A percentile compares a stretch with the other conserved stretches of the same genome.
Evolutionary conservation across 2,113 vertebrate species (phyloP).

Genomic region (Phalacrocorax aristotelis): DNA sequence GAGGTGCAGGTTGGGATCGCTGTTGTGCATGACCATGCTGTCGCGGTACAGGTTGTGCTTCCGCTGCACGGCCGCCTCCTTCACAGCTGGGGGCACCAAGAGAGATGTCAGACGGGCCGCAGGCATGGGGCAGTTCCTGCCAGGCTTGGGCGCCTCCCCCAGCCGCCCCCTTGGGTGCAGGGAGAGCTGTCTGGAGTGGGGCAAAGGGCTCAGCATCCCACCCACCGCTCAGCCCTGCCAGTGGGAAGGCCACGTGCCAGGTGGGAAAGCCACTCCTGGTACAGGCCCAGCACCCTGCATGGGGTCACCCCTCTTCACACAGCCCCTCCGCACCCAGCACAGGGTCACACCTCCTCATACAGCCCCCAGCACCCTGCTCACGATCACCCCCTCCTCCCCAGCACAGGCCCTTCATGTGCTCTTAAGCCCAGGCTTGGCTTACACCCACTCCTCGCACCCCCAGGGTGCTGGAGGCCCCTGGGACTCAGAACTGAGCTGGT

Average conservation of each 20-base stretch:
- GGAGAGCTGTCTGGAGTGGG: not conserved
- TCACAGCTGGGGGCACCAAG: slow-evolving; percentile 80
- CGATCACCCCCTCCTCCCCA: not conserved
- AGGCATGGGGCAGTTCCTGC: accelerated
- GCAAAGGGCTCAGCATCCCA: not conserved
- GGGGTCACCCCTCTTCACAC: accelerated
- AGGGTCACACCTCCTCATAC: accelerated
- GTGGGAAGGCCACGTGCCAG: accelerated
- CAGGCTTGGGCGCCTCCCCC: accelerated
- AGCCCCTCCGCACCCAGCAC: not conserved
- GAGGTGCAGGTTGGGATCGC: slow-evolving; percentile 91
- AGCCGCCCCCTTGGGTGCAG: accelerated
- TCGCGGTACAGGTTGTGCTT: slow-evolving; percentile 95
- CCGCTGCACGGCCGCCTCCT: slow-evolving; percentile 91
- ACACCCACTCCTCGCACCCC: not conserved
- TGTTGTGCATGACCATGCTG: slow-evolving; percentile 91
- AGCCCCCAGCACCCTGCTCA: too few relatives aligned
- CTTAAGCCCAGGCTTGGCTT: not conserved
- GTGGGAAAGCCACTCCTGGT: not conserved
- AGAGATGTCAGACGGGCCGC: not conserved
- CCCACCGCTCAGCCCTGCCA: not conserved
- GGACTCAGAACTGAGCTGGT: not conserved
- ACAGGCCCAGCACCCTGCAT: not conserved
- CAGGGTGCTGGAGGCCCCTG: not conserved
- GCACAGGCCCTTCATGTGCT: not conserved